Conservation (phyloP, 2,888 invertebrate genomes). For the Apamea crenata region DNA sequence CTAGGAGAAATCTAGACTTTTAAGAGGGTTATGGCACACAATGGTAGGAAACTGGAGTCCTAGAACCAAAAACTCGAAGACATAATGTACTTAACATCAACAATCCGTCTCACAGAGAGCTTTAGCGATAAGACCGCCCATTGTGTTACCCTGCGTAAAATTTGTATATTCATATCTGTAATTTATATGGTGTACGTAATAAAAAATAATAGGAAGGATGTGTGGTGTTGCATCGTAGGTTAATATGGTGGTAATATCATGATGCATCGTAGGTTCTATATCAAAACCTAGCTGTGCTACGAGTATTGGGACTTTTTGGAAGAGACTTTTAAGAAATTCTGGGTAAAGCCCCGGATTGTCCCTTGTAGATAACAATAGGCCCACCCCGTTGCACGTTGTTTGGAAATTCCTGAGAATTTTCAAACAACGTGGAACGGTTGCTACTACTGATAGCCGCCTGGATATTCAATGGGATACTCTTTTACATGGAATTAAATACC, state of each 20-base stretch:
- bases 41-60: not conserved
- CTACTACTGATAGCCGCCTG: not conserved
- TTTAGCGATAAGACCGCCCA: not conserved
- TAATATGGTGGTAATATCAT: too few species aligned
- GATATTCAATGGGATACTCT: not conserved
- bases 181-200: not conserved
- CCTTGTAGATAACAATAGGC: not conserved
- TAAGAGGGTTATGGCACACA: not conserved
- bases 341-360: too few species aligned
- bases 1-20: constrained; percentile 17
- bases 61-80: not conserved
- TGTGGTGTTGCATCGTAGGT: not conserved
- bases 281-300: not conserved
- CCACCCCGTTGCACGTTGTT: not conserved
- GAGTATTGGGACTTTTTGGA: not conserved
- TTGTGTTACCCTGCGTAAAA: not conserved
- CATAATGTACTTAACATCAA: not conserved
- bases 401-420: too few species aligned
- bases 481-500: not conserved
- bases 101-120: not conserved
- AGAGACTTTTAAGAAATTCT: not conserved
- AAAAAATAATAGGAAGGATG: not conserved
- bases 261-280: not conserved
- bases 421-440: too few species aligned
- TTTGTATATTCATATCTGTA: not conserved